Evolutionary conservation across 2,113 vertebrate genomes (phyloP).

Genomic region (Entosphenus tridentatus): DNA sequence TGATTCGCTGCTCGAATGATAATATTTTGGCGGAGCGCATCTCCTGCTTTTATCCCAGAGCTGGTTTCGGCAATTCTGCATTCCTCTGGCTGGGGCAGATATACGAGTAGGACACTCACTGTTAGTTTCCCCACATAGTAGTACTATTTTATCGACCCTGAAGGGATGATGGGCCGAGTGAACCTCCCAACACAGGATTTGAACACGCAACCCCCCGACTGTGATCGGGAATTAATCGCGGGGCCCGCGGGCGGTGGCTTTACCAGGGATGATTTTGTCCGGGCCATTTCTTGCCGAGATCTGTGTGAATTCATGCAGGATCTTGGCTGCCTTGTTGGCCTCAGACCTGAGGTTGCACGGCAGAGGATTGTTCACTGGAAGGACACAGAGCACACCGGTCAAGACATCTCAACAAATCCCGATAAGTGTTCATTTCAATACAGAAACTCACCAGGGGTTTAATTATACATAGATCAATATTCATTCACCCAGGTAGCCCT

Average conservation of each 20-base stretch:
- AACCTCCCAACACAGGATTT: no score
- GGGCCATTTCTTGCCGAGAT: slow-evolving; percentile 61
- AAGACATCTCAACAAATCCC: not conserved
- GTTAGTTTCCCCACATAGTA: no score
- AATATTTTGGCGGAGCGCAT: no score
- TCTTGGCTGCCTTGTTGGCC: slow-evolving; percentile 82
- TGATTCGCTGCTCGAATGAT: no score
- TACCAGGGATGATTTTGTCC: slow-evolving; percentile 78
- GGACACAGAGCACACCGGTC: not conserved
- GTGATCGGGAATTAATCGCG: no score
- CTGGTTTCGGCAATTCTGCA: no score
- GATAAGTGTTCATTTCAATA: not conserved
- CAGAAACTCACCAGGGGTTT: not conserved
- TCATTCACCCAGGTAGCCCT: not conserved
- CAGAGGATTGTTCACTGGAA: slow-evolving; percentile 77
- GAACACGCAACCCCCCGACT: no score
- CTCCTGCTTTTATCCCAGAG: no score
- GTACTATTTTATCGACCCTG: no score
- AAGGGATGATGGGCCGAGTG: no score
- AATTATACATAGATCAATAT: not conserved
- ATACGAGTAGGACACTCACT: no score
- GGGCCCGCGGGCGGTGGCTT: slow-evolving; percentile 9
- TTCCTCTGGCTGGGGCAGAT: no score
- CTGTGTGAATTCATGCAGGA: slow-evolving; percentile 77
- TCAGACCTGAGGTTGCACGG: slow-evolving; percentile 74